Percentiles rank a stretch among this genome's conserved stretches.
Conservation (phyloP, 2,888 invertebrate species). For the Meloe dianella region DNA sequence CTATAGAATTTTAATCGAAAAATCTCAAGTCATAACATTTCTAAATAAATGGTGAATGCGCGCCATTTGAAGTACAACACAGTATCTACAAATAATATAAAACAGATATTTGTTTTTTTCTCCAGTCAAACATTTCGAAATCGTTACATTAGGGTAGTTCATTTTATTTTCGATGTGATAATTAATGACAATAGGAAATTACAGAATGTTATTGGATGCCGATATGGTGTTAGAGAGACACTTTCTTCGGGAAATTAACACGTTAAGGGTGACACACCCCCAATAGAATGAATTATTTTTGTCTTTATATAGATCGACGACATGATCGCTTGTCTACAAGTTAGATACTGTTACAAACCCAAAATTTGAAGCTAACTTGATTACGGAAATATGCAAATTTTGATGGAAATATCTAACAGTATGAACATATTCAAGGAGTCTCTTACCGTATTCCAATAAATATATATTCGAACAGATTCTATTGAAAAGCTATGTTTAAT, state of each 20-base stretch:
- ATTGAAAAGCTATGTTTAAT: no score
- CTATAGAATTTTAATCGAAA: conserved; percentile 1
- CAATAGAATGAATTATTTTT: not conserved
- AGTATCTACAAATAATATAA: not conserved
- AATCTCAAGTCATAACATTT: not conserved
- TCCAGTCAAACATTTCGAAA: not conserved
- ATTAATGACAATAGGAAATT: conserved; percentile 3
- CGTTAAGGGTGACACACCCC: not conserved
- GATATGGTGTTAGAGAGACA: not conserved
- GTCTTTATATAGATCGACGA: not conserved
- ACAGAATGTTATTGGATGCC: not conserved
- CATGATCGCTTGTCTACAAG: not conserved
- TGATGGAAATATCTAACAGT: conserved; percentile 16
- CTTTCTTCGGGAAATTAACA: not conserved
- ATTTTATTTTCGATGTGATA: not conserved
- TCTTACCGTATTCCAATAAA: no score
- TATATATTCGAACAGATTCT: no score
- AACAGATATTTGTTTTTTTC: no score
- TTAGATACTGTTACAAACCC: not conserved
- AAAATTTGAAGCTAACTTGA: conserved; percentile 22
- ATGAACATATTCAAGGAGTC: conserved; percentile 8
- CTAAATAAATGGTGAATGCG: not conserved
- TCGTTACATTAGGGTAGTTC: not conserved
- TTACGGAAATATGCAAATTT: conserved; percentile 20
- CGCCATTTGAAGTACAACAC: not conserved